These are phyloP conservation scores for Archips xylosteana DNA, from an alignment of 2,888 invertebrate genomes.

Conservation along the genomic window DNA sequence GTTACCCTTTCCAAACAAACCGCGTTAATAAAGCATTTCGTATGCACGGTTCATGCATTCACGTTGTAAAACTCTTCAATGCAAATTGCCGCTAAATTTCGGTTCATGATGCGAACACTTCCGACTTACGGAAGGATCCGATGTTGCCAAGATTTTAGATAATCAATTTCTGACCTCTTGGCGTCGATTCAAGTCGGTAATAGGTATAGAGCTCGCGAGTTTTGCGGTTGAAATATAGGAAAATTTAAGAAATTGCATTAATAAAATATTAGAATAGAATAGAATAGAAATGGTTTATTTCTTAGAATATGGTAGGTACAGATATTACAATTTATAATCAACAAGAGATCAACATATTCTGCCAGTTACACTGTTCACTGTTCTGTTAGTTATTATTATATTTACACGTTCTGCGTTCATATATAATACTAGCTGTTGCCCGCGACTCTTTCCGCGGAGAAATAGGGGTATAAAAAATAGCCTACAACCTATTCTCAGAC, in stretches of 20 bases:
- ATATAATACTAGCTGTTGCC: no score
- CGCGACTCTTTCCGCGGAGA: no score
- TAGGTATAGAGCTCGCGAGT: not conserved
- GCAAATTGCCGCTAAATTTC: slow-evolving; percentile 15
- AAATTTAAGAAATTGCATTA: not conserved
- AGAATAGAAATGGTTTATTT: no score
- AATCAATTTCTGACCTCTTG: slow-evolving; percentile 8
- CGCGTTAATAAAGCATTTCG: slow-evolving; percentile 7
- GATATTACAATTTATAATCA: no score
- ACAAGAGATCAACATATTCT: no score
- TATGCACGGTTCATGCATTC: not conserved
- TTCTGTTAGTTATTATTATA: no score
- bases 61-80: slow-evolving; percentile 4
- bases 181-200: not conserved
- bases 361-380: no score
- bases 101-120: not conserved
- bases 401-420: no score
- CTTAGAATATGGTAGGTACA: no score
- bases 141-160: not conserved
- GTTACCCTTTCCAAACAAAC: not conserved
- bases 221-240: not conserved
- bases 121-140: not conserved
- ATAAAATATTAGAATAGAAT: no score
- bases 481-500: no score
- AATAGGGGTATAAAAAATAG: no score